Evolutionary conservation across 2,113 vertebrate species (phyloP), one percentile per base, ranked within the genome.

Genomic region (Butastur rufipennis): DNA sequence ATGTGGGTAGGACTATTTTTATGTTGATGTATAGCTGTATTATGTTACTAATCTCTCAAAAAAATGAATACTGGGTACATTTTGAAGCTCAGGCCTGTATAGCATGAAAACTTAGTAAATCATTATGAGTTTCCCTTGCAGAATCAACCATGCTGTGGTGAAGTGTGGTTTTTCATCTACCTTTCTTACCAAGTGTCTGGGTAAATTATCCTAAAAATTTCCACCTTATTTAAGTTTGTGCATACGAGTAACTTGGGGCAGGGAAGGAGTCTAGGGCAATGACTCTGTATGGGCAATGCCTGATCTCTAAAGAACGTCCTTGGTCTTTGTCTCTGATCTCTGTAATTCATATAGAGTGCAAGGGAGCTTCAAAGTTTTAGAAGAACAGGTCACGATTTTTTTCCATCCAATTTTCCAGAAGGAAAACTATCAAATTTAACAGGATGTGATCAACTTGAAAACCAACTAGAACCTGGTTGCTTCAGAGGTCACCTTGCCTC

Each of bases 221-320:
- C 20, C 6, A 31, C 26, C 26, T 34, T 59, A 61, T 19, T 13
- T 70, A 82, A 36, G 7, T 52, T 68, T 75, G 15, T 52, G 20
- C 10, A 34, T 50, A 32, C 1, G 2, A 84, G 15, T 10, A 66
- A 0, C 13, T 18, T 71, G 25, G 3, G 7, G 2, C 0, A 1
- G 25, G 29, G 25, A 81, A 4, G 10, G 6, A 81, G 22, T 56
- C 32, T n/a, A 43, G 7, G 29, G 16, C 17, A 82, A 75, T 32
- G 19, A 6, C 18, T 56, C 22, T 40, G 7, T 58, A 29, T 5
- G 14, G 11, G 2, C 14, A 87, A 25, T 47, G 13, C 36, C 11
- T 29, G 13, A 36, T 72, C 10, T 48, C 52, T 88, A 32, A 80
- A 72, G 52, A 90, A 73, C 2, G 17, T 16, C 43, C 3, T 50